Conservation (phyloP, 2,113 vertebrate species). For the Sus scrofa region DNA sequence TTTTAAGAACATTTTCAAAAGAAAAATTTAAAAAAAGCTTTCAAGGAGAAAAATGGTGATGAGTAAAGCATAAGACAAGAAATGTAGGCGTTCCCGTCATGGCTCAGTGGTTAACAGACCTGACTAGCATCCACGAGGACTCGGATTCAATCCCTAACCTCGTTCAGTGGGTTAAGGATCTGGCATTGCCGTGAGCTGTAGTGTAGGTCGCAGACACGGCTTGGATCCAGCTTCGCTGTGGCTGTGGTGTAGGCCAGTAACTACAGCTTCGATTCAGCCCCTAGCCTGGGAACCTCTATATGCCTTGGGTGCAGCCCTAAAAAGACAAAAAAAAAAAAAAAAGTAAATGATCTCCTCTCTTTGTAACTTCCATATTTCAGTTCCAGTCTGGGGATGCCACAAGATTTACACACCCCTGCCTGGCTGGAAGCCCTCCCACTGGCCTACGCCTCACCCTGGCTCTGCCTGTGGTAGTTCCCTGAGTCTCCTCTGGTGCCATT, state of each 20-base stretch:
- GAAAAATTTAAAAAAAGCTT: not conserved
- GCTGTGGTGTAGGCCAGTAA: too few relatives aligned
- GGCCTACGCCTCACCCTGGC: not conserved
- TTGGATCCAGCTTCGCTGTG: too few relatives aligned
- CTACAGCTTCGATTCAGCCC: too few relatives aligned
- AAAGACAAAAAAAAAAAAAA: too few relatives aligned
- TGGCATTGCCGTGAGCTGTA: too few relatives aligned
- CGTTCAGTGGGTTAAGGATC: too few relatives aligned
- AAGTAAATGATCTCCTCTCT: slow-evolving; percentile 28
- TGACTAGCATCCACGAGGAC: too few relatives aligned
- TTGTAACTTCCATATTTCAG: slow-evolving; percentile 40
- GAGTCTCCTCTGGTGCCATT: not conserved
- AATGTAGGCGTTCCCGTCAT: not conserved
- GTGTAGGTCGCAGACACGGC: too few relatives aligned
- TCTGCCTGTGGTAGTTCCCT: not conserved
- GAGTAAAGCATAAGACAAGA: slow-evolving; percentile 1
- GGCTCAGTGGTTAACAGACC: too few relatives aligned
- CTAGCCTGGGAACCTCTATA: too few relatives aligned
- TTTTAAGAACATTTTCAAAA: not conserved
- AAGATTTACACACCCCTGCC: not conserved
- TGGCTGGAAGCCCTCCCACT: not conserved
- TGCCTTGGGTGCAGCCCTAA: too few relatives aligned
- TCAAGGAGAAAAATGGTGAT: slow-evolving; percentile 24
- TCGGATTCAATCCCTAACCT: too few relatives aligned
- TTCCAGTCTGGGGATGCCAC: slow-evolving; percentile 12